Evolutionary conservation across 2,113 vertebrate species (phyloP), one percentile per base, ranked within the genome.

Genomic region (Pelecanus crispus): DNA sequence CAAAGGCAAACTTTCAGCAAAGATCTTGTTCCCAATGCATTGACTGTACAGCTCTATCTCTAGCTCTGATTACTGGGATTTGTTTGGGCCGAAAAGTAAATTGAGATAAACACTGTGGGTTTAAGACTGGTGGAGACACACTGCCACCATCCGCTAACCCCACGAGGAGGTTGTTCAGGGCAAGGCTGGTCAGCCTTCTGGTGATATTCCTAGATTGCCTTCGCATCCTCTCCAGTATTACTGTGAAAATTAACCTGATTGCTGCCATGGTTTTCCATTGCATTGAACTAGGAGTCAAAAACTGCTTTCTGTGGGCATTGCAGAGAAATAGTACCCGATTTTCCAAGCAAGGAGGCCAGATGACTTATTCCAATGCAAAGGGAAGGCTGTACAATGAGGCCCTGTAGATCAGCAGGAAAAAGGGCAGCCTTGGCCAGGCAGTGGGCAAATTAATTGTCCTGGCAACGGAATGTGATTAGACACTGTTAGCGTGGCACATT

Each of bases 161-260:
- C 28, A 16, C 8, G 26, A 62, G 18, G 19, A 80, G 5, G 24
- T 6, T 68, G 24, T 49, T 75, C 28, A 67, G n/a, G 83, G 32
- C 20, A 29, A 70, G 42, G 53, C 13, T 53, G 24, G 20, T 62
- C 53, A 40, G 5, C 7, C 40, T 8, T 34, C 36, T 36, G 47
- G 66, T 31, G 11, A 29, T 38, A 45, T 22, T 59, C 36, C 28
- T 32, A 16, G 11, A 26, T 85, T 63, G 62, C 28, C 49, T 89
- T 38, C 17, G 19, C 4, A 19, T 3, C 6, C 31, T 56, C 0
- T 0, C 21, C 20, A 50, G 19, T 17, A 26, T 78, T 77, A 77
- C 81, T 3, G 4, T 44, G 31, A 66, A 61, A 34, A 36, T 72
- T 52, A 45, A 68, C 17, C 3, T 65, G 31, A 11, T 26, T 82